Evolutionary conservation across 2,113 vertebrate genomes (phyloP).

Genomic region (Spea multiplicata): DNA sequence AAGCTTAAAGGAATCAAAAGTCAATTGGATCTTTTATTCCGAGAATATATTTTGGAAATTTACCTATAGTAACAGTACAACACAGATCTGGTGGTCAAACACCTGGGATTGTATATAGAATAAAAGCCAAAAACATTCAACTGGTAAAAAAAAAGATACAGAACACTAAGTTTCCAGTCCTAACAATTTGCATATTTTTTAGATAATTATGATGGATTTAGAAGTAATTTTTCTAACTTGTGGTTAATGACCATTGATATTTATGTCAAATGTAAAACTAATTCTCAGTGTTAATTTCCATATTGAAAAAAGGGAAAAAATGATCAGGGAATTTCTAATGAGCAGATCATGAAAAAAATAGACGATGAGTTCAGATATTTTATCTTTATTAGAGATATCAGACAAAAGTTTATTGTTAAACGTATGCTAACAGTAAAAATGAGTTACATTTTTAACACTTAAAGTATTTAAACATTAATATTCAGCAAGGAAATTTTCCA

Average conservation of each 20-base stretch:
- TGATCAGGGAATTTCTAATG: conserved; percentile 6
- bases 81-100: conserved; percentile 13
- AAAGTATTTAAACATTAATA: conserved; percentile 24
- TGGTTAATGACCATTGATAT: not conserved
- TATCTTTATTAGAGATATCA: conserved; percentile 23
- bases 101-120: conserved; percentile 17
- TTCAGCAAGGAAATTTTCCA: conserved; percentile 28
- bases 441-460: conserved; percentile 31
- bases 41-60: conserved; percentile 35
- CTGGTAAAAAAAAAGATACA: not conserved
- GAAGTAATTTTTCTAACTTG: conserved; percentile 2
- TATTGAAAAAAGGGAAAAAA: not conserved
- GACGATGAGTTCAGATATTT: conserved; percentile 2
- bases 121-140: not conserved
- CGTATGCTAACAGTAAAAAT: conserved; percentile 12
- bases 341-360: not conserved
- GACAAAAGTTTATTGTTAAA: conserved; percentile 19
- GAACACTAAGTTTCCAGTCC: not conserved
- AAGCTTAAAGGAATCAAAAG: conserved; percentile 35
- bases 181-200: not conserved
- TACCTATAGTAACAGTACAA: conserved; percentile 27
- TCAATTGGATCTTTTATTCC: conserved; percentile 38
- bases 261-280: too few species aligned
- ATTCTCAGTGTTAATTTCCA: not conserved
- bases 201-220: not conserved